Conservation (phyloP, 2,888 invertebrate species). For the Campoplex nolae region DNA sequence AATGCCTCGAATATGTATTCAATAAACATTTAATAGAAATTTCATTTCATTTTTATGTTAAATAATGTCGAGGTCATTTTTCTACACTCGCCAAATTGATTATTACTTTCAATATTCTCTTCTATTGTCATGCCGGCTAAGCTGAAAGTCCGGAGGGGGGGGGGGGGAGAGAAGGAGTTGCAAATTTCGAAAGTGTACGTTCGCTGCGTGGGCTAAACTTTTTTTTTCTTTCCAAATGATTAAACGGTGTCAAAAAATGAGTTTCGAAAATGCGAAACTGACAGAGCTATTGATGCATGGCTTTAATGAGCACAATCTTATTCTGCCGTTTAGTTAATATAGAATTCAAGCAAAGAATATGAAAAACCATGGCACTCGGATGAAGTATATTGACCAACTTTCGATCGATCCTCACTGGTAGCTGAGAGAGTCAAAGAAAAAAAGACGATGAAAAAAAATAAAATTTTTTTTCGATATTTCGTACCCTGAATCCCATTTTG, state of each 20-base stretch:
- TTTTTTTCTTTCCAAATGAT: not conserved
- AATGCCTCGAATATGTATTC: not conserved
- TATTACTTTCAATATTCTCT: not conserved
- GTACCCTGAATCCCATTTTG: conserved; percentile 65
- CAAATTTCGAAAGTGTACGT: not conserved
- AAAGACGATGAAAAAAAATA: not conserved
- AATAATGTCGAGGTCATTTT: not conserved
- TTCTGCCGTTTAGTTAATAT: not conserved
- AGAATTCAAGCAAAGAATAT: not conserved
- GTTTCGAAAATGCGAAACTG: not conserved
- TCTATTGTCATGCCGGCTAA: not conserved
- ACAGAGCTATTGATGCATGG: not conserved
- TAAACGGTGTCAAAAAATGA: not conserved
- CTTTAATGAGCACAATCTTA: not conserved
- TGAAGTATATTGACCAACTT: no score
- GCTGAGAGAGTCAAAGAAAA: not conserved
- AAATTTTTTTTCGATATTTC: not conserved
- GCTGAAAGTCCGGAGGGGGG: not conserved
- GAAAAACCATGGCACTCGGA: no score
- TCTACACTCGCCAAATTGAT: not conserved
- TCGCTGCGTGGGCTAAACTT: conserved; percentile 1
- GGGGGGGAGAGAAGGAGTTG: not conserved
- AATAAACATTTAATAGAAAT: no score
- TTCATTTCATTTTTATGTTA: not conserved
- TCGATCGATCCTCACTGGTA: no score